Percentiles rank a stretch among this genome's conserved stretches.
Conservation (phyloP, 2,113 vertebrate species). For the Tauraco erythrolophus region DNA sequence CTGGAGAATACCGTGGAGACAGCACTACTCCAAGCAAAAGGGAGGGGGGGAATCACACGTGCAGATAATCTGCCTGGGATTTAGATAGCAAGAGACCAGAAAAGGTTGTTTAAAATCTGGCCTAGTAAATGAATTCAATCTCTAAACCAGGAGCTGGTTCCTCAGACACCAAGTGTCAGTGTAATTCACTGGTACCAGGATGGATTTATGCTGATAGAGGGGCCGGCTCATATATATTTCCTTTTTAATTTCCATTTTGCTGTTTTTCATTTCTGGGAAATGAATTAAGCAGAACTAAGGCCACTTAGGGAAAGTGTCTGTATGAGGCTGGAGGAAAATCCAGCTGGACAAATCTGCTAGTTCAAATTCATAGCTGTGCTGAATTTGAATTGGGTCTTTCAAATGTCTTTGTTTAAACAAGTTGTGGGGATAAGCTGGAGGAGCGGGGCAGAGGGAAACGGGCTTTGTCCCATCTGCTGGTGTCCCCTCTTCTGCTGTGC, state of each 20-base stretch:
- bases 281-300: not conserved
- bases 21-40: not conserved
- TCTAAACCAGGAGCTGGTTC: not conserved
- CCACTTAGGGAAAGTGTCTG: not conserved
- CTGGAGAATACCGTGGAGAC: not conserved
- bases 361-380: not conserved
- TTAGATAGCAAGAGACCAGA: not conserved
- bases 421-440: not conserved
- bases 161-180: not conserved
- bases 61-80: not conserved
- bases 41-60: not conserved
- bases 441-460: not conserved
- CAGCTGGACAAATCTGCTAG: not conserved
- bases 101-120: not conserved
- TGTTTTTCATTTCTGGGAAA: slow-evolving; percentile 11
- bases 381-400: not conserved
- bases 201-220: not conserved
- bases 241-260: slow-evolving; percentile 17
- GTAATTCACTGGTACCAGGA: not conserved
- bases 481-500: not conserved
- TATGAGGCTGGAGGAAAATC: not conserved
- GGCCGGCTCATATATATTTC: not conserved
- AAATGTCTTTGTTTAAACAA: not conserved
- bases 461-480: not conserved
- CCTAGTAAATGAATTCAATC: not conserved